A percentile compares a stretch with the other conserved stretches of the same genome.
These are phyloP conservation scores for Sebastiscus tertius DNA, from an alignment of 2,797 vertebrate genomes.

Conservation along the genomic window DNA sequence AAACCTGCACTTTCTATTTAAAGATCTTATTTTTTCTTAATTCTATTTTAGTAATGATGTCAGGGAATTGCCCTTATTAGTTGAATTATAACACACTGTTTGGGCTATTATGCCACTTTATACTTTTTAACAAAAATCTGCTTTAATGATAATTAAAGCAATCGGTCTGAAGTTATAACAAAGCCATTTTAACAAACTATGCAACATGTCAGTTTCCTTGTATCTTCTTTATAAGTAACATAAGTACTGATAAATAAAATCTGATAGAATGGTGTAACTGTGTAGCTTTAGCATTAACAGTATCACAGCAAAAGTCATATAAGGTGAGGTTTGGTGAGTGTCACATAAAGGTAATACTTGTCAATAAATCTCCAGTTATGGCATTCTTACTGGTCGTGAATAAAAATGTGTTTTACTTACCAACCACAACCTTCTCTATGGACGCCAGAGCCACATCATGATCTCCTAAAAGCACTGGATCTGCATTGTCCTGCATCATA, in stretches of 20 bases:
- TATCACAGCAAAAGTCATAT: background rate
- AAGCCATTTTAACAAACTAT: background rate
- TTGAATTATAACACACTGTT: background rate
- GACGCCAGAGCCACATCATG: constrained; percentile 90
- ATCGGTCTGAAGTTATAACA: background rate
- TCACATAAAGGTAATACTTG: background rate
- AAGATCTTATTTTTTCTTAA: background rate
- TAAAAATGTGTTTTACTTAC: constrained; percentile 76
- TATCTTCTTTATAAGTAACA: background rate
- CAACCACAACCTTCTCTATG: constrained; percentile 91
- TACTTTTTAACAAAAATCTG: background rate
- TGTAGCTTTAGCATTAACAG: background rate
- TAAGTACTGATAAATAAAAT: background rate
- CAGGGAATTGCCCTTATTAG: background rate
- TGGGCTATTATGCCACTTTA: background rate
- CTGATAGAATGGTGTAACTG: background rate
- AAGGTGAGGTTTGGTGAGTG: background rate
- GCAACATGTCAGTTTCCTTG: background rate
- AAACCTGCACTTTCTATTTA: background rate
- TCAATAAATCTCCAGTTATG: background rate
- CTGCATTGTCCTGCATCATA: constrained; percentile 79
- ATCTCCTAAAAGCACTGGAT: constrained; percentile 83
- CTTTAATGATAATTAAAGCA: background rate
- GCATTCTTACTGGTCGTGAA: background rate
- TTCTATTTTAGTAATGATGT: background rate